Evolutionary conservation across 2,797 vertebrate species (phyloP).

Genomic region (Oophaga sylvatica): DNA sequence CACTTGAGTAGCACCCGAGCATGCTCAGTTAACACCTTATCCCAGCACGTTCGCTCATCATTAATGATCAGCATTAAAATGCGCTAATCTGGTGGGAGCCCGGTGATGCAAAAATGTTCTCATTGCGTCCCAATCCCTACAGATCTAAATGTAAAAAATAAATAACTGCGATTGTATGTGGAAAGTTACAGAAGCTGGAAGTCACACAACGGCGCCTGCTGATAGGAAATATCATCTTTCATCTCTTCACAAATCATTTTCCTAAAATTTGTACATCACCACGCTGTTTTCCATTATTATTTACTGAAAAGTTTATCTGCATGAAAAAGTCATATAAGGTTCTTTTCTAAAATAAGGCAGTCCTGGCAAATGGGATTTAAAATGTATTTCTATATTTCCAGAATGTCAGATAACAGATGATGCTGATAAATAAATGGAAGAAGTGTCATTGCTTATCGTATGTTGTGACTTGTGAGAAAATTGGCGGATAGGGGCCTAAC

Average conservation of each 20-base stretch:
- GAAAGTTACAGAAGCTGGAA: not conserved
- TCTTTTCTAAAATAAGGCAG: not conserved
- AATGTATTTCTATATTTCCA: slow-evolving; percentile 2
- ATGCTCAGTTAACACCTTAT: too few relatives aligned
- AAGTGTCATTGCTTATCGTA: not conserved
- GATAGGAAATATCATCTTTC: not conserved
- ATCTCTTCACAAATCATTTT: not conserved
- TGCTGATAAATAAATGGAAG: not conserved
- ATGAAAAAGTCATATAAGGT: slow-evolving; percentile 10
- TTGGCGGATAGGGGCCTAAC: not conserved
- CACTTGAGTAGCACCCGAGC: too few relatives aligned
- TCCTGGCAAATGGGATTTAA: not conserved
- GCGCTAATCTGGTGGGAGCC: not conserved
- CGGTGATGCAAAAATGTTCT: too few relatives aligned
- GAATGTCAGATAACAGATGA: slow-evolving; percentile 5
- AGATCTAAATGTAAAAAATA: too few relatives aligned
- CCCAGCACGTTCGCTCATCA: too few relatives aligned
- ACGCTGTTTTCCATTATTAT: not conserved
- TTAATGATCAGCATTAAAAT: too few relatives aligned
- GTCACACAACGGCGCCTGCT: not conserved
- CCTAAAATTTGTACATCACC: not conserved
- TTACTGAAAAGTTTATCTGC: slow-evolving; percentile 23
- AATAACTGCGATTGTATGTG: not conserved
- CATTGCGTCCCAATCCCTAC: too few relatives aligned
- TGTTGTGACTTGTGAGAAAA: not conserved